phyloP scores from a whole-genome alignment of 37 sponge, comb jelly and placozoan genomes.

The Chondrilla cf. caribensis region DNA sequence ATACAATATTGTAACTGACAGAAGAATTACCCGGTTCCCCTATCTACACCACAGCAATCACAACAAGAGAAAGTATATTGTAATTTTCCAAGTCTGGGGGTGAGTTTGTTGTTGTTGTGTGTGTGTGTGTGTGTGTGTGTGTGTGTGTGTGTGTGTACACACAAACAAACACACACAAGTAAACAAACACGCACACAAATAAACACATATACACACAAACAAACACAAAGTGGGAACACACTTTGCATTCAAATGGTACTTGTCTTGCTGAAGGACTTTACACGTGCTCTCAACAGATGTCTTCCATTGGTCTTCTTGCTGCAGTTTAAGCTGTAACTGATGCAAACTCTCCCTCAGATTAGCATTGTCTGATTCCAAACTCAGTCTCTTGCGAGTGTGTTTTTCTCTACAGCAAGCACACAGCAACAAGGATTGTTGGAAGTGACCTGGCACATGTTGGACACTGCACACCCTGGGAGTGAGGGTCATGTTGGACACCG shows the following conservation, averaged over 20 bases:
- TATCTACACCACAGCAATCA: too few species aligned
- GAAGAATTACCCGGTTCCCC: too few species aligned
- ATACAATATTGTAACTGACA: too few species aligned
- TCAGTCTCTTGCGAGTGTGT: not conserved
- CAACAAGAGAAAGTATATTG: too few species aligned
- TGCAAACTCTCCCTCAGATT: not conserved
- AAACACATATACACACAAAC: not conserved
- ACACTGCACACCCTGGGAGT: too few species aligned
- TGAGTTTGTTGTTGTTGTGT: too few species aligned
- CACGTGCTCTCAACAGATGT: not conserved
- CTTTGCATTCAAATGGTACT: not conserved
- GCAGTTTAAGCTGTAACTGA: constrained; percentile 5
- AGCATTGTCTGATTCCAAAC: not conserved
- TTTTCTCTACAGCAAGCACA: not conserved
- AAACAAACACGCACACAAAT: constrained; percentile 1
- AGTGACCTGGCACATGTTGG: too few species aligned
- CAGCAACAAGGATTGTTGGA: not conserved
- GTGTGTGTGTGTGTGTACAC: too few species aligned
- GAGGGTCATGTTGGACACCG: too few species aligned
- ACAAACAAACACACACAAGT: constrained; percentile 3
- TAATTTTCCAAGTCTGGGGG: too few species aligned
- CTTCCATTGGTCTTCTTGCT: constrained; percentile 16
- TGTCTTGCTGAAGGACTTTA: constrained; percentile 20
- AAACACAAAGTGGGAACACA: not conserved
- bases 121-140: too few species aligned